Conservation (phyloP, 2,888 invertebrate genomes). For the Epicampocera succincta region DNA sequence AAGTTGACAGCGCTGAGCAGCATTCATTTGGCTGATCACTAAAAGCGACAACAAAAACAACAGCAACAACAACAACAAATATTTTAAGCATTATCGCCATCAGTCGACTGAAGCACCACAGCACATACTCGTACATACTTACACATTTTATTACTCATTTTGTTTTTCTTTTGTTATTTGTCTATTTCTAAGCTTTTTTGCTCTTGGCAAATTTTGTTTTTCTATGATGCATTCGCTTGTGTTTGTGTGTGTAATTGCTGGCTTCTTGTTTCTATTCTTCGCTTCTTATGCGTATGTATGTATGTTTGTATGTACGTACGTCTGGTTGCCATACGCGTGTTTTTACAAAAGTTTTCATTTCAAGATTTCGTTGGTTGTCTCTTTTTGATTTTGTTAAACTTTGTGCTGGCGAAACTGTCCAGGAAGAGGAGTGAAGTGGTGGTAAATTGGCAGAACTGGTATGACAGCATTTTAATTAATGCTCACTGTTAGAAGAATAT, state of each 20-base stretch:
- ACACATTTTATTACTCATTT: neutral
- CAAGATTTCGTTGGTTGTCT: neutral
- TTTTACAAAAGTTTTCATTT: neutral
- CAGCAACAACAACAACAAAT: slow-evolving; percentile 18
- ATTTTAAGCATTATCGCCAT: slow-evolving; percentile 28
- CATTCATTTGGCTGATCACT: slow-evolving; percentile 45
- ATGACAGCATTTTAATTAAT: slow-evolving; percentile 71
- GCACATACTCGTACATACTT: no score
- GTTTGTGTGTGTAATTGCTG: slow-evolving; percentile 50
- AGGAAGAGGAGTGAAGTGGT: slow-evolving; percentile 27
- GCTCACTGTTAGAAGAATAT: slow-evolving; percentile 41
- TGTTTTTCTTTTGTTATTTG: slow-evolving; percentile 18
- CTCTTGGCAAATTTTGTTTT: slow-evolving; percentile 18
- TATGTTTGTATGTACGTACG: neutral
- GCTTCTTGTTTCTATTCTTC: slow-evolving; percentile 8
- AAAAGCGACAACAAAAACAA: slow-evolving; percentile 3
- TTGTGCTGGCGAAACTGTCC: slow-evolving; percentile 25
- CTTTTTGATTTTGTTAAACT: neutral
- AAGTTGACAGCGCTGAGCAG: no score
- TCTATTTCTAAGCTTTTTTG: slow-evolving; percentile 55
- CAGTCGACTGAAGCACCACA: slow-evolving; percentile 15
- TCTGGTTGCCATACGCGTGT: neutral
- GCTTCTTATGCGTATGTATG: slow-evolving; percentile 5
- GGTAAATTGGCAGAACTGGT: slow-evolving; percentile 61
- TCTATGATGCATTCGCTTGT: slow-evolving; percentile 47